phyloP scores from a whole-genome alignment of 1,140 invertebrate species.

The Cydia amplana region DNA sequence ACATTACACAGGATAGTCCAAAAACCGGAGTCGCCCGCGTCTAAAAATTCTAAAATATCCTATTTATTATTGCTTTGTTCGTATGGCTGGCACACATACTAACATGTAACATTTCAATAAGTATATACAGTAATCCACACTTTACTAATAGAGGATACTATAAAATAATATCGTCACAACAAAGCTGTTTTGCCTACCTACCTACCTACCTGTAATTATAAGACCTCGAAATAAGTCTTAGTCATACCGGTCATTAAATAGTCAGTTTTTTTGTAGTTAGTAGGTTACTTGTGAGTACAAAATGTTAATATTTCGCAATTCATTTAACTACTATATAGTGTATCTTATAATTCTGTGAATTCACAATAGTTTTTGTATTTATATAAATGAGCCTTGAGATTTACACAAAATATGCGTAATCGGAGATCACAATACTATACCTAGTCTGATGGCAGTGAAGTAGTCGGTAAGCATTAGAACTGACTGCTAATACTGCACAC shows the following conservation, averaged over 20 bases:
- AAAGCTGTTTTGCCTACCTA: not conserved
- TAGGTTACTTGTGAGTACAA: not conserved
- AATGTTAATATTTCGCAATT: not conserved
- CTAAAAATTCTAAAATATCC: too few species aligned
- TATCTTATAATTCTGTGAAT: too few species aligned
- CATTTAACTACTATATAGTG: too few species aligned
- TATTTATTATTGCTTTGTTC: too few species aligned
- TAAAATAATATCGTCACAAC: not conserved
- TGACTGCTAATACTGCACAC: not conserved
- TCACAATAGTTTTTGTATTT: too few species aligned
- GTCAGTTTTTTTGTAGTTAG: not conserved
- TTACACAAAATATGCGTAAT: too few species aligned
- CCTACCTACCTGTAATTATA: not conserved
- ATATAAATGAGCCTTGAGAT: too few species aligned
- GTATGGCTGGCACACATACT: too few species aligned
- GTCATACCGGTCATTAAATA: not conserved
- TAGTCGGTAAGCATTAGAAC: not conserved
- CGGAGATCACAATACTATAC: too few species aligned
- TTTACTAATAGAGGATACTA: not conserved
- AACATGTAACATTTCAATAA: not conserved
- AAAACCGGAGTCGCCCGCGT: too few species aligned
- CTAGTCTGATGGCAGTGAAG: not conserved
- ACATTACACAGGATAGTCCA: too few species aligned
- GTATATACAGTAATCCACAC: not conserved
- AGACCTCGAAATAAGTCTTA: slow-evolving; percentile 4